A percentile compares a stretch with the other conserved stretches of the same genome.
Evolutionary conservation across 2,888 invertebrate species (phyloP).

Genomic region (Automeris io): DNA sequence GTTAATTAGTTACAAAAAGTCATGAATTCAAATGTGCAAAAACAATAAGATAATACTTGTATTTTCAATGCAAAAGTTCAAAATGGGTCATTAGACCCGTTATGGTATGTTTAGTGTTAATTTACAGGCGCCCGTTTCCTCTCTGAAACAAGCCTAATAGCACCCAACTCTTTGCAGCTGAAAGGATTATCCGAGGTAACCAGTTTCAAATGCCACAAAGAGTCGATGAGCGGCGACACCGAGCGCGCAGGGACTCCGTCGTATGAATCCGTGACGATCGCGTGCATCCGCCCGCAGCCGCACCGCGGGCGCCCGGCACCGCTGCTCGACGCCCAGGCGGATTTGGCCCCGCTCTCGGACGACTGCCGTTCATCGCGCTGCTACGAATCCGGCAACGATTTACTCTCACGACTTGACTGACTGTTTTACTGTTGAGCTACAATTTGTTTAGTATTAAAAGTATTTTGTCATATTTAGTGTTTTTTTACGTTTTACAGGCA

Average conservation of each 20-base stretch:
- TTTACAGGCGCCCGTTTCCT: too few species aligned
- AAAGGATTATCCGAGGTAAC: slow-evolving; percentile 26
- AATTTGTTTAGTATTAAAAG: background rate
- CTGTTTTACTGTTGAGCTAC: slow-evolving; percentile 4
- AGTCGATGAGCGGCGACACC: slow-evolving; percentile 24
- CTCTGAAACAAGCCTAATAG: too few species aligned
- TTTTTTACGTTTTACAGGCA: background rate
- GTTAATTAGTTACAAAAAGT: too few species aligned
- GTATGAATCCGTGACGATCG: slow-evolving; percentile 30
- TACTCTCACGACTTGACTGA: background rate
- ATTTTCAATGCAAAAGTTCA: too few species aligned
- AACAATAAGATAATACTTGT: too few species aligned
- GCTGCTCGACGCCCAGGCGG: slow-evolving; percentile 15
- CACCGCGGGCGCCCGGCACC: slow-evolving; percentile 21
- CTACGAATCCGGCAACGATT: slow-evolving; percentile 19
- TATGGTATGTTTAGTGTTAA: too few species aligned
- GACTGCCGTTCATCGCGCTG: slow-evolving; percentile 11
- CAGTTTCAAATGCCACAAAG: slow-evolving; percentile 15
- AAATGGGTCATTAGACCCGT: too few species aligned
- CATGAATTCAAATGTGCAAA: too few species aligned
- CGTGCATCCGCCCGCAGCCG: slow-evolving; percentile 39
- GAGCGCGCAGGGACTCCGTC: slow-evolving; percentile 16
- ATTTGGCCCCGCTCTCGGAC: slow-evolving; percentile 19
- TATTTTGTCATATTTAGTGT: background rate
- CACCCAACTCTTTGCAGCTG: too few species aligned